Evolutionary conservation across 2,888 invertebrate genomes (phyloP).

Genomic region (Xylocampa areola): DNA sequence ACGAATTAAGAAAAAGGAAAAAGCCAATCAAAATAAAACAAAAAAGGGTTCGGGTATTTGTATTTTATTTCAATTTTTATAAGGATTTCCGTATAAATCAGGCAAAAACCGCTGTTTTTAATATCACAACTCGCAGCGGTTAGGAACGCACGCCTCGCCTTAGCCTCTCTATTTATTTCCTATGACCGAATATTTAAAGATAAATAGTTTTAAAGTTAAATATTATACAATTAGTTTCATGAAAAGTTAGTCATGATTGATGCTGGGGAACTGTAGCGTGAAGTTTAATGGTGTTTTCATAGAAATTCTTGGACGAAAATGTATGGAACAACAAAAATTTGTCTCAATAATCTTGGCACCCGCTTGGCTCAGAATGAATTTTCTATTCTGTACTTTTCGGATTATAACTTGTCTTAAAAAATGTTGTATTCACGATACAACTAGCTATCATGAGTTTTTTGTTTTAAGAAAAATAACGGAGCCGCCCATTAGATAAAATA

Average conservation of each 20-base stretch:
- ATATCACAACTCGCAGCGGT: constrained; percentile 53
- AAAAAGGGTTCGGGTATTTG: constrained; percentile 40
- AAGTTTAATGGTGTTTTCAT: too few species aligned
- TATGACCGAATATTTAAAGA: constrained; percentile 30
- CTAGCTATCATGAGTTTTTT: too few species aligned
- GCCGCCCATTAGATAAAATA: too few species aligned
- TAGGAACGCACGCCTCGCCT: constrained; percentile 50
- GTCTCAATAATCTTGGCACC: too few species aligned
- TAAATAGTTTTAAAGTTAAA: too few species aligned
- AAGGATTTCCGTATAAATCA: constrained; percentile 46
- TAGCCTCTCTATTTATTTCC: constrained; percentile 51
- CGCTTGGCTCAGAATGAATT: too few species aligned
- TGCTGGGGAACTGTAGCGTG: background rate
- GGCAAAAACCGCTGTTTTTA: constrained; percentile 46
- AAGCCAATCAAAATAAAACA: constrained; percentile 55
- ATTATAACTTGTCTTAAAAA: too few species aligned
- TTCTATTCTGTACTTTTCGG: too few species aligned
- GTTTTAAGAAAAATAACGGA: too few species aligned
- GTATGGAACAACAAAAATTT: too few species aligned
- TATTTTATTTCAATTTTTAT: constrained; percentile 50
- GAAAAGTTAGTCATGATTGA: constrained; percentile 7
- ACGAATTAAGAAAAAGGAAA: background rate
- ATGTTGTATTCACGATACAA: too few species aligned
- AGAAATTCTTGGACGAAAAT: too few species aligned
- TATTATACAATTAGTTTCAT: constrained; percentile 25